phyloP scores from a whole-genome alignment of 2,113 vertebrate species.

The Odocoileus hemionus region DNA sequence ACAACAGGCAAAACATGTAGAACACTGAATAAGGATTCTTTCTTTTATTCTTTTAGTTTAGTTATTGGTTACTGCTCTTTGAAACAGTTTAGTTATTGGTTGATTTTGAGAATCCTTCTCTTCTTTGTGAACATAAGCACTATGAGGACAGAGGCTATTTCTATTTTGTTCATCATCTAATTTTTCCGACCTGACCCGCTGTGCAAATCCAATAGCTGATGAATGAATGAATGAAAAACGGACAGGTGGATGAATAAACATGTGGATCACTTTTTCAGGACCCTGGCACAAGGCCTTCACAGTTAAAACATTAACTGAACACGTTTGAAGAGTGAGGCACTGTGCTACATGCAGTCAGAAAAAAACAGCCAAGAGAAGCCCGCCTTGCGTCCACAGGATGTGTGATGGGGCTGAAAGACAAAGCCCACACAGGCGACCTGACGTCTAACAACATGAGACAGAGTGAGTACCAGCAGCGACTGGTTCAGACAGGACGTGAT shows the following conservation, averaged over 20 bases:
- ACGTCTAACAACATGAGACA: no score
- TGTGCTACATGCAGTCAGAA: fast-evolving
- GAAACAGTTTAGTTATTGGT: background rate
- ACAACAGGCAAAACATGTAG: background rate
- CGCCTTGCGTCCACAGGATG: fast-evolving
- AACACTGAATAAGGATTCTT: background rate
- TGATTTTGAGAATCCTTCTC: background rate
- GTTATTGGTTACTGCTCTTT: background rate
- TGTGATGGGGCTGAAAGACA: background rate
- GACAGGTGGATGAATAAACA: background rate
- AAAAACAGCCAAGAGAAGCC: background rate
- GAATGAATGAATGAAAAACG: background rate
- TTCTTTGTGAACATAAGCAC: background rate
- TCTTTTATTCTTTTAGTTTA: background rate
- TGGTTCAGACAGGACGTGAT: background rate
- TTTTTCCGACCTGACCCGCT: background rate
- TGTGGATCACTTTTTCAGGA: background rate
- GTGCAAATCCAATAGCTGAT: background rate
- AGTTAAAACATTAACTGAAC: background rate
- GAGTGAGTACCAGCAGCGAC: background rate
- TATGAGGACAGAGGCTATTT: background rate
- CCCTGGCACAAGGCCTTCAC: background rate
- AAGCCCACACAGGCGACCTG: no score
- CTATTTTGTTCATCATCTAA: background rate
- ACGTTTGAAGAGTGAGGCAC: fast-evolving